These are phyloP conservation scores for Lasioglossum leucozonium DNA, from an alignment of 2,888 invertebrate genomes.

Conservation along the genomic window DNA sequence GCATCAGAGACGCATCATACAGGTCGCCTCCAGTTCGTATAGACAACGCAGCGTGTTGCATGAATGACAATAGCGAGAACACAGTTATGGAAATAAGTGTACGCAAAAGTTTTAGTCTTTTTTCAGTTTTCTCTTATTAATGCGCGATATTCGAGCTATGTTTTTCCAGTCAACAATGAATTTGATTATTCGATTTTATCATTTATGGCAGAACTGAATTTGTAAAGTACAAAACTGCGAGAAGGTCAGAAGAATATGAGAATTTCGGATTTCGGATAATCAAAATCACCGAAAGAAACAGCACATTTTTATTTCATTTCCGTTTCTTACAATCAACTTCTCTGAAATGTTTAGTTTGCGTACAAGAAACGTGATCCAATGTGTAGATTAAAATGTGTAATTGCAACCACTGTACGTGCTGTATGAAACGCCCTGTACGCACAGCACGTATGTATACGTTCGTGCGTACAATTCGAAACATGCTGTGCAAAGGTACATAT, in stretches of 20 bases:
- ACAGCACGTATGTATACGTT: background rate
- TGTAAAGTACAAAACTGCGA: background rate
- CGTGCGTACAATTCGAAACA: background rate
- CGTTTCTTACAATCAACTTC: background rate
- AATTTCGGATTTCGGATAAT: too few species aligned
- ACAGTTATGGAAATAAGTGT: background rate
- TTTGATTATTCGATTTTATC: background rate
- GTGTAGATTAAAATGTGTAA: background rate
- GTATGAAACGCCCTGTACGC: background rate
- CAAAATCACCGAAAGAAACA: background rate
- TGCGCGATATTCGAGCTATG: background rate
- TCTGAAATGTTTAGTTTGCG: background rate
- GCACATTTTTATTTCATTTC: background rate
- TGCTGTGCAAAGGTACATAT: background rate
- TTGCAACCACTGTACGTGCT: background rate
- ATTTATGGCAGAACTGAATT: background rate
- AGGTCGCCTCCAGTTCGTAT: background rate
- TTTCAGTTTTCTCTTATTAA: background rate
- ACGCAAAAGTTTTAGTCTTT: too few species aligned
- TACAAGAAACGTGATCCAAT: background rate
- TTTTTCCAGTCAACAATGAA: background rate
- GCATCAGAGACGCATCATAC: slow-evolving; percentile 21
- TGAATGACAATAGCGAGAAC: background rate
- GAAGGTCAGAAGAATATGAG: too few species aligned
- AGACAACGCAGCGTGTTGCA: background rate